phyloP scores from a whole-genome alignment of 2,113 vertebrate species.

The Geococcyx californianus region DNA sequence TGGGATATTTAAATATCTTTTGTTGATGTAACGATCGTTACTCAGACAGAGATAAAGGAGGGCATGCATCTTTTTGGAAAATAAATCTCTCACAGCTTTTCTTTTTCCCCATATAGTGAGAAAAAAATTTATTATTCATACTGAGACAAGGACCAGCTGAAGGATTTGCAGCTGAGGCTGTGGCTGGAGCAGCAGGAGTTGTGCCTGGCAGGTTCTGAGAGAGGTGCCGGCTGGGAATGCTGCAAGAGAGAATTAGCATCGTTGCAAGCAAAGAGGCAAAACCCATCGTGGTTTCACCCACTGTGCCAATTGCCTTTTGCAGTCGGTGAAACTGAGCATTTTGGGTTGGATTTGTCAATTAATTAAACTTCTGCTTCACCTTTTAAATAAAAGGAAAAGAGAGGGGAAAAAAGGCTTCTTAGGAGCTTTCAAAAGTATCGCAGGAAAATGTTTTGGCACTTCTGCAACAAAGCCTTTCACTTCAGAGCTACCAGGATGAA shows the following conservation, averaged over 20 bases:
- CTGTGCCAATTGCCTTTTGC: neutral
- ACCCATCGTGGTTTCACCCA: neutral
- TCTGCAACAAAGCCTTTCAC: slow-evolving; percentile 53
- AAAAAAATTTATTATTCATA: slow-evolving; percentile 49
- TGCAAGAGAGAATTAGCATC: neutral
- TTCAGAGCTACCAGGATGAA: slow-evolving; percentile 30
- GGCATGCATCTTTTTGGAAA: neutral
- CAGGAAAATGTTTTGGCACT: slow-evolving; percentile 60
- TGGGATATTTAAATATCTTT: neutral
- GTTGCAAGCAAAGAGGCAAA: neutral
- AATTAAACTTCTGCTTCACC: slow-evolving; percentile 7
- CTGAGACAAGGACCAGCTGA: slow-evolving; percentile 45
- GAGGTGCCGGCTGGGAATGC: neutral
- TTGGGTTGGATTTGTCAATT: neutral
- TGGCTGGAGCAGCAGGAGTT: slow-evolving; percentile 14
- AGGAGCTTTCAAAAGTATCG: neutral
- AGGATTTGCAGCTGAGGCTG: slow-evolving; percentile 48
- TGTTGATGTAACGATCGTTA: neutral
- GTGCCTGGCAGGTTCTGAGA: neutral
- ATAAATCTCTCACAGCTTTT: neutral
- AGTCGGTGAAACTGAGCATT: accelerated
- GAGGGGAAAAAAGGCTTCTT: neutral
- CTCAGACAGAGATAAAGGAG: slow-evolving; percentile 51
- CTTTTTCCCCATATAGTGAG: neutral
- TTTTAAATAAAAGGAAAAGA: neutral